Evolutionary conservation across 2,113 vertebrate genomes (phyloP).

Genomic region (Tenrec ecaudatus): DNA sequence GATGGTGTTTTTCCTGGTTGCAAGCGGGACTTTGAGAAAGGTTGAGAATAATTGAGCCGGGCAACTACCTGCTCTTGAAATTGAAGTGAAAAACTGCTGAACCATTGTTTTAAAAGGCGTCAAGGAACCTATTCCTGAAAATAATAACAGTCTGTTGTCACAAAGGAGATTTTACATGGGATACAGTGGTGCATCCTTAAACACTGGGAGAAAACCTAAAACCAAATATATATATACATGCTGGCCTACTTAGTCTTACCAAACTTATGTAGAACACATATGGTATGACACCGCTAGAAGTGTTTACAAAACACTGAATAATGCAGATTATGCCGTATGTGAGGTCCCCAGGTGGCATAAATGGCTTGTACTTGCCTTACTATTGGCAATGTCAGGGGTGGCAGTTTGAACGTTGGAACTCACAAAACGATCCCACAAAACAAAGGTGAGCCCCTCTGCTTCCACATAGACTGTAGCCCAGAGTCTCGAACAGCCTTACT

Average conservation of each 20-base stretch:
- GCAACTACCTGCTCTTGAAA: neutral
- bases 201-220: constrained; percentile 4
- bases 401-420: too few relatives aligned
- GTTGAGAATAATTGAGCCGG: neutral
- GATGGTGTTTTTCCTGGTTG: neutral
- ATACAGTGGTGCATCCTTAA: neutral
- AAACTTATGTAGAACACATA: neutral
- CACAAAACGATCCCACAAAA: neutral
- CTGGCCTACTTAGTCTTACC: neutral
- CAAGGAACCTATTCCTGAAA: neutral
- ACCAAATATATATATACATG: neutral
- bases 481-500: too few relatives aligned
- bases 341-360: neutral
- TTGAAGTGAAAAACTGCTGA: neutral
- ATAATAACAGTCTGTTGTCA: constrained; percentile 33
- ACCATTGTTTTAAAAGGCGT: constrained; percentile 1
- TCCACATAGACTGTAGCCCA: neutral
- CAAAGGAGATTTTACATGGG: constrained; percentile 20
- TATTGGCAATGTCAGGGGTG: neutral
- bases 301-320: neutral
- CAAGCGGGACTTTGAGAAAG: neutral
- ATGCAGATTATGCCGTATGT: neutral
- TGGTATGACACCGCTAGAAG: neutral
- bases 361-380: neutral
- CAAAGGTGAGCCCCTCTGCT: neutral